Evolutionary conservation across 2,888 invertebrate species (phyloP).

Genomic region (Alloscopus bannaensis): DNA sequence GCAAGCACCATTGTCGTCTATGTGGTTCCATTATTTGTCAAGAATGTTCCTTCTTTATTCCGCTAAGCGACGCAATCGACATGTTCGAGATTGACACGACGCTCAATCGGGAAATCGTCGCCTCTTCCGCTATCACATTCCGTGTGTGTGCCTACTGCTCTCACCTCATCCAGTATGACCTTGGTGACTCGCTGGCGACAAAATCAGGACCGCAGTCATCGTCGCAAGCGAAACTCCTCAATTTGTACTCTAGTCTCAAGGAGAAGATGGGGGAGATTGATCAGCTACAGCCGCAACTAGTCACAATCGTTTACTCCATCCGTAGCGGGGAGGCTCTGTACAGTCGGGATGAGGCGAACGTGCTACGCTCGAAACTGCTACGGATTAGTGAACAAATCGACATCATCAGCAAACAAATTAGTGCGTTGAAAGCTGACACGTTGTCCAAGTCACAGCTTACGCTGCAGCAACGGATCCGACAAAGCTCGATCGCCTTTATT

Average conservation of each 20-base stretch:
- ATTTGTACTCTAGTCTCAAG: slow-evolving; percentile 88
- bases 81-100: slow-evolving; percentile 54
- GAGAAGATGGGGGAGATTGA: slow-evolving; percentile 85
- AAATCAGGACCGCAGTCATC: slow-evolving; percentile 19
- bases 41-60: slow-evolving; percentile 91
- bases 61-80: slow-evolving; percentile 74
- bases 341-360: slow-evolving; percentile 88
- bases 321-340: slow-evolving; percentile 94
- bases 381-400: slow-evolving; percentile 93
- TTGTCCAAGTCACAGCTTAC: slow-evolving; percentile 71
- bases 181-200: slow-evolving; percentile 7
- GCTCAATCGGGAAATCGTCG: slow-evolving; percentile 47
- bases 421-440: slow-evolving; percentile 77
- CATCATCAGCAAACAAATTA: slow-evolving; percentile 84
- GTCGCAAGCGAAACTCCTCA: slow-evolving; percentile 56
- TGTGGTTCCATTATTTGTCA: slow-evolving; percentile 96
- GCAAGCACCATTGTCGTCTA: slow-evolving; percentile 97
- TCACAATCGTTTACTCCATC: slow-evolving; percentile 69
- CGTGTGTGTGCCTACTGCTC: slow-evolving; percentile 66
- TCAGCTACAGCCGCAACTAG: slow-evolving; percentile 76
- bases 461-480: slow-evolving; percentile 82
- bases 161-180: slow-evolving; percentile 47
- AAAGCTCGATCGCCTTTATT: slow-evolving; percentile 87
- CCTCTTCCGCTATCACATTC: slow-evolving; percentile 59
- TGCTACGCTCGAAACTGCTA: slow-evolving; percentile 87